These are phyloP conservation scores for Elmis aenea DNA, from an alignment of 2,888 invertebrate species.

Conservation along the genomic window DNA sequence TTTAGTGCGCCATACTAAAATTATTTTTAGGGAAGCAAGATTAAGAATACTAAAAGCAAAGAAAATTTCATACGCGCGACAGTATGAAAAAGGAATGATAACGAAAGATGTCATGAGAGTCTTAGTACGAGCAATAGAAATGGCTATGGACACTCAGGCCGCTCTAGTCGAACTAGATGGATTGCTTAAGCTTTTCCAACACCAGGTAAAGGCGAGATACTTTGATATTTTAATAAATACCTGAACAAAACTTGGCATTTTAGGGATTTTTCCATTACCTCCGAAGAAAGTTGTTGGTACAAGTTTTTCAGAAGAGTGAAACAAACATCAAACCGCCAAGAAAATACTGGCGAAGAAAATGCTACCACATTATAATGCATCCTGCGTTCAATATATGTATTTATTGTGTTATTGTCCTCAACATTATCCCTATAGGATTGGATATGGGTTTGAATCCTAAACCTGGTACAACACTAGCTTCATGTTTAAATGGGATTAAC, in stretches of 20 bases:
- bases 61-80: conserved; percentile 60
- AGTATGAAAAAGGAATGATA: conserved; percentile 59
- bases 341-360: conserved; percentile 41
- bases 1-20: too few species aligned
- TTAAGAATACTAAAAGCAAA: conserved; percentile 56
- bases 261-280: conserved; percentile 48
- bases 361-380: conserved; percentile 43
- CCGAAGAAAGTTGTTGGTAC: conserved; percentile 43
- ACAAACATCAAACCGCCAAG: conserved; percentile 34
- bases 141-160: conserved; percentile 49
- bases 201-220: conserved; percentile 9
- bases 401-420: conserved; percentile 44
- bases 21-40: conserved; percentile 50
- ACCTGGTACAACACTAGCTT: background rate
- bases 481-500: conserved; percentile 2
- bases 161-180: conserved; percentile 46
- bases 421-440: conserved; percentile 20
- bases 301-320: conserved; percentile 9
- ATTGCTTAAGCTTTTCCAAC: conserved; percentile 35
- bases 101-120: conserved; percentile 54
- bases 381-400: conserved; percentile 18
- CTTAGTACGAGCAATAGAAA: conserved; percentile 52
- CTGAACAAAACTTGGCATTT: background rate
- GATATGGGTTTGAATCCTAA: conserved; percentile 4
- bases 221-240: background rate